Evolutionary conservation across 30 jellyfish, hydroid and myxozoan species (phyloP).

Genomic region (Pseudorhiza aurosa): DNA sequence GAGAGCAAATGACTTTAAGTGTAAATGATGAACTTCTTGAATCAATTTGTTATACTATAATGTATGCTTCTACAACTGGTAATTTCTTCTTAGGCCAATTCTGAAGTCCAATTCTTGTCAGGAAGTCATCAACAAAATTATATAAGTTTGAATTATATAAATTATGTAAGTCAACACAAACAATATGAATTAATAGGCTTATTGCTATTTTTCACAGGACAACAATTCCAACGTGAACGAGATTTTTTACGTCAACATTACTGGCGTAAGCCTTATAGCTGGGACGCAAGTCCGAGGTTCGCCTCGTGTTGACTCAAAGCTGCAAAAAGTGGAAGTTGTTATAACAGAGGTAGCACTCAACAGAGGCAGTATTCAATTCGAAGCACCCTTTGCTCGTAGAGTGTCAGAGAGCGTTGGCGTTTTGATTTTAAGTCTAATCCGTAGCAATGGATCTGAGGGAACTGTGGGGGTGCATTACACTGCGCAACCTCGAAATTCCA

Average conservation of each 20-base stretch:
- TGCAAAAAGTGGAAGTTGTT: conserved; percentile 74
- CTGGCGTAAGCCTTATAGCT: conserved; percentile 58
- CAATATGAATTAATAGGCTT: too few species aligned
- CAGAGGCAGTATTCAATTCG: conserved; percentile 74
- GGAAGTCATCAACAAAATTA: too few species aligned
- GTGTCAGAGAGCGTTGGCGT: conserved; percentile 76
- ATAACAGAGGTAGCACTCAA: conserved; percentile 77
- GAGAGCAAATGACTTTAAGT: too few species aligned
- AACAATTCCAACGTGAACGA: conserved; percentile 72
- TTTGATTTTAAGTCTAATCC: conserved; percentile 17
- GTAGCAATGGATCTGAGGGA: conserved; percentile 84
- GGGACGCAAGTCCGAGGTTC: conserved; percentile 56
- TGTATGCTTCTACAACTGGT: too few species aligned
- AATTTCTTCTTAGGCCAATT: too few species aligned
- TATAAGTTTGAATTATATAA: too few species aligned
- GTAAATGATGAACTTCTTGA: too few species aligned
- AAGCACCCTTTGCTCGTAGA: conserved; percentile 11
- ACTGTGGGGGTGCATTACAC: conserved; percentile 84
- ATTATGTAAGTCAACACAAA: too few species aligned
- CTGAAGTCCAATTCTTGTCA: too few species aligned
- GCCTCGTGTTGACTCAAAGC: conserved; percentile 50
- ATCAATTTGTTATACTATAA: too few species aligned
- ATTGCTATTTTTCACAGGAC: conserved; percentile 71
- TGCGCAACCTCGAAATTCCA: conserved; percentile 45
- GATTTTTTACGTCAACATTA: conserved; percentile 74